These are phyloP conservation scores for Liolophura sinensis DNA, from an alignment of 1,140 invertebrate species.

Conservation along the genomic window DNA sequence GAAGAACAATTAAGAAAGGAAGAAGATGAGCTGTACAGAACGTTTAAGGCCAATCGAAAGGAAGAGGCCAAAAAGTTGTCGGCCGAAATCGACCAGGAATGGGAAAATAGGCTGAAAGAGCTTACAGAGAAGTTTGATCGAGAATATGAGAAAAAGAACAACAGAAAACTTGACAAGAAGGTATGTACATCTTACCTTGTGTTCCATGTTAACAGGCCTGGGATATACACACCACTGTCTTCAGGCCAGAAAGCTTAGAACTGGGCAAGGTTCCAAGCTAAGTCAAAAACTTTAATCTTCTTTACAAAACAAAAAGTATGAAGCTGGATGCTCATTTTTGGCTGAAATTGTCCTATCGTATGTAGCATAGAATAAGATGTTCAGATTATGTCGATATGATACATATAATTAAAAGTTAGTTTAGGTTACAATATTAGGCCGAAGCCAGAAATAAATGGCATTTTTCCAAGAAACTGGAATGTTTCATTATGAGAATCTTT, in stretches of 20 bases:
- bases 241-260: neutral
- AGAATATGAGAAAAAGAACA: constrained; percentile 46
- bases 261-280: too few species aligned
- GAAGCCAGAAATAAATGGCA: too few species aligned
- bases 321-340: too few species aligned
- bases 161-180: constrained; percentile 46
- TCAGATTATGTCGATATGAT: too few species aligned
- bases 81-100: constrained; percentile 55
- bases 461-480: too few species aligned
- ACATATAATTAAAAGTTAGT: too few species aligned
- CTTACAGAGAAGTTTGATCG: constrained; percentile 51
- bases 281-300: too few species aligned
- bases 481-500: too few species aligned
- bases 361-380: too few species aligned
- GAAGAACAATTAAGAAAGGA: constrained; percentile 50
- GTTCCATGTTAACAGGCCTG: neutral
- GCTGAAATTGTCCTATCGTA: too few species aligned
- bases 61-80: constrained; percentile 42
- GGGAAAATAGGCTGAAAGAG: constrained; percentile 53
- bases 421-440: too few species aligned
- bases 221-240: neutral
- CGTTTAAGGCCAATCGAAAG: constrained; percentile 42
- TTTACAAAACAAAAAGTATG: too few species aligned
- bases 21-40: constrained; percentile 51
- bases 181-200: constrained; percentile 16